Base-by-base conservation (phyloP, 2,113 vertebrate species). In the Microtus oregoni region DNA sequence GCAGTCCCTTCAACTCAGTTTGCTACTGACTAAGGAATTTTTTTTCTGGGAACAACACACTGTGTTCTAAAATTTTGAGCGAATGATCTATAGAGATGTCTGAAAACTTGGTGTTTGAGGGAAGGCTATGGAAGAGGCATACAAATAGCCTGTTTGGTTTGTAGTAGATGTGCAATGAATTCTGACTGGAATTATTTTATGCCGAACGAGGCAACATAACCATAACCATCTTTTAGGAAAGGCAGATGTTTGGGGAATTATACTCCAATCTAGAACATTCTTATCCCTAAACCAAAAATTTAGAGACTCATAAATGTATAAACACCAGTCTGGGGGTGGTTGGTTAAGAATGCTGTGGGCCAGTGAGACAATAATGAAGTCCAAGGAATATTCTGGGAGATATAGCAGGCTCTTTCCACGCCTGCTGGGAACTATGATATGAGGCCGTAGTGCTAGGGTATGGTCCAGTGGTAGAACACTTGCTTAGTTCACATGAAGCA, bases 81-180 rank as follows among this genome's bases (percentile, higher is more conserved):
- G 86, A 90, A 67, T 47, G 22, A 73, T 77, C 24, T 75, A 88
- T 7, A 22, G 61, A 47, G 50, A 76, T 32, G 61, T 79, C 63
- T 95, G 61, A 94, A 94, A 88, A 11, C 24, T 78, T 47, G 7
- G 20, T 86, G 90, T 90, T 63, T 38, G 44, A 87, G 13, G n/a
- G n/a, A 85, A 90, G 47, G 30, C 86, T 58, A 44, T 22, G 50
- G 58, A 65, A 44, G 90, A 90, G 17, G 28, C 7, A 3, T 81
- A 8, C 65, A 90, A 96, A 89, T 41, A n/a, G 9, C 5, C 61
- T 2, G 0, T 63, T 52, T 77, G 70, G 2, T 9, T 38, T 65
- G 44, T 44, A 32, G 7, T 52, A 81, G 41, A 22, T 86, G 38
- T 19, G 90, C 28, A 65, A 10, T 63, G 89, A 91, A 77, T 38